Base-by-base conservation (phyloP, 2,113 vertebrate species). In the Neogobius melanostomus region DNA sequence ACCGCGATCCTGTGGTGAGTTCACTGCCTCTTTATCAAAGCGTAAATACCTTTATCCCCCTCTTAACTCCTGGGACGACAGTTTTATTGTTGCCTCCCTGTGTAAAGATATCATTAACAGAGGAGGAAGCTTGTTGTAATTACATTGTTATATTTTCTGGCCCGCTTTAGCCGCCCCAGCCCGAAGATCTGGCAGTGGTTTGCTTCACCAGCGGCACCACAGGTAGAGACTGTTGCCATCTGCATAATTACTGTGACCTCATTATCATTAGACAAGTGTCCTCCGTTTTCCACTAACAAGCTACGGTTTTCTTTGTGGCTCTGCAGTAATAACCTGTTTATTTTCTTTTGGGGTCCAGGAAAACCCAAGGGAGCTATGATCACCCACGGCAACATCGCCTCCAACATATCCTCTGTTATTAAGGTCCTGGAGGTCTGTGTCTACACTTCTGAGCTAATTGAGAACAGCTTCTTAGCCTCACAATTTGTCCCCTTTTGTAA, bases 171-270 rank as follows among this genome's bases (percentile, higher is more conserved):
- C 95, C 95, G 79, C 96, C 97, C 83, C 90, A 91, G 77, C 94
- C 97, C 72, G 92, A 97, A 90, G 97, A 98, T 86, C 90, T 98
- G 89, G 97, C 97, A 69, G 82, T 99, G 75, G 91, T 99, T 86
- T 99, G 97, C 89, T 98, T 99, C 91, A 99, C 97, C 90, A 99
- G 97, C 84, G 97, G 97, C 88, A 99, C 97, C 6, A 99, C 97
- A 94, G 97, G 97, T 98, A 94, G 47, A 47, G 47, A 47, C 69
- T 85, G 81, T 84, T 87, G 79, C 72, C 79, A 62, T 77, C 76
- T 60, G 48, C 68, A 15, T 81, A 85, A 87, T 88, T 81, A 89
- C 75, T 64, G 28, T 36, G 28, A 2, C 28, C 28, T 77, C 82
- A 82, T 80, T 21, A 74, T 85, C 82, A 74, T 76, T 82, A 75